Percentiles rank a stretch among this genome's conserved stretches.
Conservation (phyloP, 2,888 invertebrate genomes). For the Lobophora halterata region DNA sequence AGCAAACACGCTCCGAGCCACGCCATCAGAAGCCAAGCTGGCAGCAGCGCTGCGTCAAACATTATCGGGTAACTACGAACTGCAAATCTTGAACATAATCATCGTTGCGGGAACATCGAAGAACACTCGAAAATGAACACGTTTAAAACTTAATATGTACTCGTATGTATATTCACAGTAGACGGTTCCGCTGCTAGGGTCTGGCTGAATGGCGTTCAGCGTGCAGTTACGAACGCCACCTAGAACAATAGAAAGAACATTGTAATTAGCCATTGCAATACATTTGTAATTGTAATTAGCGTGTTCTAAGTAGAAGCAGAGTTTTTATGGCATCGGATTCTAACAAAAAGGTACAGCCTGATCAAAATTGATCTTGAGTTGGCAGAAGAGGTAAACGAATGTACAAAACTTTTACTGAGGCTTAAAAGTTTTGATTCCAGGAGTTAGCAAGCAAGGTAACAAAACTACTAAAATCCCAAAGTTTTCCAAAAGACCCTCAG, state of each 20-base stretch:
- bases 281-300: too few species aligned
- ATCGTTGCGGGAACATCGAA: too few species aligned
- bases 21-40: conserved; percentile 81
- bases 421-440: neutral
- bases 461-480: conserved; percentile 3
- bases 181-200: conserved; percentile 35
- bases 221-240: conserved; percentile 73
- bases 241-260: conserved; percentile 47
- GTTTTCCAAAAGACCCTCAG: conserved; percentile 1
- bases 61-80: conserved; percentile 45
- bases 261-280: neutral
- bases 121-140: too few species aligned
- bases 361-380: conserved; percentile 1
- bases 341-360: neutral
- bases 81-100: conserved; percentile 20
- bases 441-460: conserved; percentile 7
- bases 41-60: conserved; percentile 67
- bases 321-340: too few species aligned
- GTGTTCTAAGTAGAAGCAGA: too few species aligned
- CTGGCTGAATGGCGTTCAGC: conserved; percentile 36
- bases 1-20: conserved; percentile 84
- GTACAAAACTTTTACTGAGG: conserved; percentile 1
- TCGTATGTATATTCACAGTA: conserved; percentile 39
- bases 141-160: too few species aligned
- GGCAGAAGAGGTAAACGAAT: neutral